These are phyloP conservation scores for Diorhabda sublineata DNA, from an alignment of 1,140 invertebrate species.

Conservation along the genomic window DNA sequence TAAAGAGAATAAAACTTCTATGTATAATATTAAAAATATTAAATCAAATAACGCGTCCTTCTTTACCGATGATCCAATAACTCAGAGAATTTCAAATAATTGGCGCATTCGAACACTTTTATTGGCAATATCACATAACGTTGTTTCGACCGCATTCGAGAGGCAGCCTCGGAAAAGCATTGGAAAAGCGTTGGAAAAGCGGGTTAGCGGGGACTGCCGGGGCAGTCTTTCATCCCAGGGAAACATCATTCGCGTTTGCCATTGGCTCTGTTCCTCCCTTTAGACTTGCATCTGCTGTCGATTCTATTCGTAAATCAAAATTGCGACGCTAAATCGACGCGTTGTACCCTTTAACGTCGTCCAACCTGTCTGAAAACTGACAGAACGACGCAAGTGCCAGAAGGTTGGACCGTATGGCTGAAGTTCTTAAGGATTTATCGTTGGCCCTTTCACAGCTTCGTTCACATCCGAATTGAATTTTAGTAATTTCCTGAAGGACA, in stretches of 20 bases:
- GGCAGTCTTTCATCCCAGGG: conserved; percentile 21
- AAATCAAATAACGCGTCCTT: too few relatives aligned
- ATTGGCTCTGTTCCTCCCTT: conserved; percentile 39
- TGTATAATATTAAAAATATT: too few relatives aligned
- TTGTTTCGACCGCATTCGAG: background rate
- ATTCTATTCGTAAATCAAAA: conserved; percentile 47
- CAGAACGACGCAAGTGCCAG: background rate
- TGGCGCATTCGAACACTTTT: conserved; percentile 4
- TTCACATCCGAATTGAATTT: too few relatives aligned
- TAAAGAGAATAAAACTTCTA: too few relatives aligned
- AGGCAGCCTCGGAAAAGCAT: conserved; percentile 18
- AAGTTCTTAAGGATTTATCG: conserved; percentile 2
- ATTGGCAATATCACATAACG: conserved; percentile 11
- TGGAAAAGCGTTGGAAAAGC: conserved; percentile 19
- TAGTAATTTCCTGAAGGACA: too few relatives aligned
- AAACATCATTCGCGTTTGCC: conserved; percentile 35
- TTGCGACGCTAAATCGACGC: conserved; percentile 32
- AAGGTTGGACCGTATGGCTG: background rate
- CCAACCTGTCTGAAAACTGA: background rate
- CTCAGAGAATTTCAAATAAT: conserved; percentile 6
- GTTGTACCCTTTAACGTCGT: background rate
- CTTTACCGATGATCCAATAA: background rate
- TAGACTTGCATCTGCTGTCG: conserved; percentile 42
- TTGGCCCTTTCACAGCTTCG: background rate
- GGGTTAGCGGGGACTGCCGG: conserved; percentile 17